Evolutionary conservation across 1,140 invertebrate genomes (phyloP), one percentile per base, ranked within the genome.

Genomic region (Atta texana): DNA sequence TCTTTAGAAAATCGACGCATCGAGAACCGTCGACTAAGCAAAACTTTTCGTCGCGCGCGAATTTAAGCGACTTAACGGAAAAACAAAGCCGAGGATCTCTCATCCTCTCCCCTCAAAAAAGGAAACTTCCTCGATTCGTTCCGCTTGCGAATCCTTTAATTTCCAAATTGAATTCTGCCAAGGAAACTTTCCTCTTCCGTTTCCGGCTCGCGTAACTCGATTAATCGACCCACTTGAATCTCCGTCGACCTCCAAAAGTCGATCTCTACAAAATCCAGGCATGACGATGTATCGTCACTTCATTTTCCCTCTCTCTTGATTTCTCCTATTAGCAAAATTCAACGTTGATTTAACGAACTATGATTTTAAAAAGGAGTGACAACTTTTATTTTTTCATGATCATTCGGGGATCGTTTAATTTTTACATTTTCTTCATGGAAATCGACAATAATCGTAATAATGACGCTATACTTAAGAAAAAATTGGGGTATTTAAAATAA

Each of bases 71-170:
- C 80, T 75, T 75, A 75, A 75, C 39, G 55, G 66, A 8, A 51
- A 84, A 84, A 84, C 80, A 84, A 84, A 75, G 69, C 75, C 55
- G 80, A 75, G n/a, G 24, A 74, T 53, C 57, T 24, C 34, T 28
- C 24, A 49, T 51, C 12, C 76, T 16, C 55, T 57, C 18, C 34
- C 39, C 24, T 34, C 55, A 74, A 84, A 84, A 84, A 84, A 84
- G 39, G 55, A 84, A 84, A 75, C 69, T 51, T 84, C 55, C 69
- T 74, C 69, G 80, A 84, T 84, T 75, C 80, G 80, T 84, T 84
- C 80, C 80, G 80, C 80, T 61, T 74, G 80, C 80, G 80, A 75
- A 84, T 84, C 69, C 80, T 84, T 84, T 75, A 84, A 84, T 84
- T 84, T 84, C 80, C 80, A 84, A 74, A 84, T 84, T 84, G 80